Evolutionary conservation across 2,113 vertebrate species (phyloP), one percentile per base, ranked within the genome.

Genomic region (Cavia porcellus): DNA sequence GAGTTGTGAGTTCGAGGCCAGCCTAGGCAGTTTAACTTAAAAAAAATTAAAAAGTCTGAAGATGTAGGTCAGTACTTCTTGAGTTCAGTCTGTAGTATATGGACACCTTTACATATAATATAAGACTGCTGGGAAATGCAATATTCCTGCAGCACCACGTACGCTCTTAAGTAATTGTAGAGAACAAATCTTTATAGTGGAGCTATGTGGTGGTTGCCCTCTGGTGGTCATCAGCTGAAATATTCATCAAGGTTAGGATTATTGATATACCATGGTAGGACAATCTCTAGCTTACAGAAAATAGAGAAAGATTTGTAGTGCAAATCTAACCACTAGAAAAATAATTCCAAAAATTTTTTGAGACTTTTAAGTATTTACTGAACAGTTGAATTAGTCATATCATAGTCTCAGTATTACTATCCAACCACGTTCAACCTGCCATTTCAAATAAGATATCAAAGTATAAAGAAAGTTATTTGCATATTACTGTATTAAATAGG

Each of bases 291-390:
- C 61, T 91, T 64, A 77, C 45, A 86, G 68, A 88, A 81, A 93
- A 66, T 30, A 61, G 38, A 64, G 25, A 68, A 64, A 94, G 32
- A 1, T 9, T 50, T 25, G 25, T n/a, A n/a, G 3, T 55, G 24
- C 17, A 68, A 68, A 61, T 74, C 75, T 96, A 62, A 90, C 4
- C 11, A 47, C 55, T 88, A 70, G 8, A 52, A 90, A 96, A 92
- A 75, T 25, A 42, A 81, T 38, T 50, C 15, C 7, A 55, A 15
- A 30, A 59, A 28, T 38, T 66, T 81, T 3, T 45, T 24, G 55
- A 93, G 81, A 62, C 55, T 28, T 8, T 79, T 13, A 92, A 47
- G 45, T 91, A 38, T 68, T 84, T 79, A 86, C 10, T 32, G 42
- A 81, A 10, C n/a, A 86, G 47, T 45, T 50, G 66, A 92, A 20